Percentiles rank a stretch among this genome's conserved stretches.
Evolutionary conservation across 1,140 invertebrate species (phyloP).

Genomic region (Harpegnathos saltator): DNA sequence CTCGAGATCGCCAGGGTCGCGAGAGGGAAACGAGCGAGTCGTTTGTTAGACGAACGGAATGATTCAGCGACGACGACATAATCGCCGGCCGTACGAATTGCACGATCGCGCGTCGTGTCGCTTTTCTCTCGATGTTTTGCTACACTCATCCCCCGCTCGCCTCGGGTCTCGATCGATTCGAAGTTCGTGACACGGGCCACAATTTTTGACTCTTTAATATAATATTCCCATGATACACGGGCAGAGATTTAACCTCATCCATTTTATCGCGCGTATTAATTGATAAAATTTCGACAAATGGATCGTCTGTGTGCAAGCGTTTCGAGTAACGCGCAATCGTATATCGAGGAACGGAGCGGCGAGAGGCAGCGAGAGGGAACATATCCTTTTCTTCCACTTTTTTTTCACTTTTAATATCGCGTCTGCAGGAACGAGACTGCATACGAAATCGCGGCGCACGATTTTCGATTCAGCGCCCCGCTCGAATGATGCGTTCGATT

Average conservation of each 20-base stretch:
- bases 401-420: too few species aligned
- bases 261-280: conserved; percentile 7
- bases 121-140: neutral
- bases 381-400: neutral
- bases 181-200: neutral
- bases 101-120: neutral
- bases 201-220: neutral
- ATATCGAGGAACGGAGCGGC: neutral
- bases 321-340: neutral
- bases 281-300: neutral
- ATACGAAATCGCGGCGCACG: conserved; percentile 4
- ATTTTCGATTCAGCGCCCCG: conserved; percentile 5
- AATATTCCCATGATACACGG: neutral
- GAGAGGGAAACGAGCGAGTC: neutral
- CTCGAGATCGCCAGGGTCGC: too few species aligned
- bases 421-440: neutral
- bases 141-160: neutral
- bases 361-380: neutral
- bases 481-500: neutral
- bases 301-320: neutral
- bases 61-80: too few species aligned
- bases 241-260: neutral
- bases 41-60: neutral
- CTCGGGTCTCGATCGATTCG: neutral
- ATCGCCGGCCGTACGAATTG: too few species aligned